These are phyloP conservation scores for Polydrusus cervinus DNA, from an alignment of 2,888 invertebrate species.

Conservation along the genomic window DNA sequence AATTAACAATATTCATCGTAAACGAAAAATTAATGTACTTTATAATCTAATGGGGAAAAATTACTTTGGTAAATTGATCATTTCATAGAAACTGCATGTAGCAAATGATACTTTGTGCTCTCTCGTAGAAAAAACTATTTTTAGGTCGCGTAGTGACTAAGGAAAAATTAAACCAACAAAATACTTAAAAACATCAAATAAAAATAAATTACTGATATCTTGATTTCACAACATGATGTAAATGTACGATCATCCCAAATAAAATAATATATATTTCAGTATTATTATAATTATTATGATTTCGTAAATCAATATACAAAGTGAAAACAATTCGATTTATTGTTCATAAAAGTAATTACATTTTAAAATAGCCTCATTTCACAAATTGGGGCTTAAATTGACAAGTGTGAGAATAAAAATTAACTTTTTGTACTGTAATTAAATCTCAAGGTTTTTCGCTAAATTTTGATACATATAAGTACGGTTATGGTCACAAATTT, in stretches of 20 bases:
- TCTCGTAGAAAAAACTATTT: background rate
- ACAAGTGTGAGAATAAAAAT: no score
- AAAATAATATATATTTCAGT: constrained; percentile 5
- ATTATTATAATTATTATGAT: background rate
- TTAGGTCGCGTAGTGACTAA: background rate
- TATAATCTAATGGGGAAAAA: no score
- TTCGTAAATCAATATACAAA: constrained; percentile 1
- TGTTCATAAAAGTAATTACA: background rate
- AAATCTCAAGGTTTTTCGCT: no score
- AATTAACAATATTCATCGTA: no score
- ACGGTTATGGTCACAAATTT: no score
- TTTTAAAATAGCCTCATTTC: no score
- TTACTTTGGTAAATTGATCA: no score
- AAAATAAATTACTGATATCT: background rate
- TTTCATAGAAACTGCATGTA: no score
- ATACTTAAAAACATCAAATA: background rate
- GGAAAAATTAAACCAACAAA: background rate
- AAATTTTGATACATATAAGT: no score
- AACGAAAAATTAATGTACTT: no score
- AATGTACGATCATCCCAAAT: background rate
- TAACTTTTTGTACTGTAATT: no score
- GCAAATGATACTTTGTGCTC: background rate
- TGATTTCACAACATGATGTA: constrained; percentile 20
- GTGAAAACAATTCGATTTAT: constrained; percentile 2
- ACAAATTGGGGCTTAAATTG: no score